Evolutionary conservation across 2,797 vertebrate species (phyloP).

Genomic region (Tauraco hartlaubi): DNA sequence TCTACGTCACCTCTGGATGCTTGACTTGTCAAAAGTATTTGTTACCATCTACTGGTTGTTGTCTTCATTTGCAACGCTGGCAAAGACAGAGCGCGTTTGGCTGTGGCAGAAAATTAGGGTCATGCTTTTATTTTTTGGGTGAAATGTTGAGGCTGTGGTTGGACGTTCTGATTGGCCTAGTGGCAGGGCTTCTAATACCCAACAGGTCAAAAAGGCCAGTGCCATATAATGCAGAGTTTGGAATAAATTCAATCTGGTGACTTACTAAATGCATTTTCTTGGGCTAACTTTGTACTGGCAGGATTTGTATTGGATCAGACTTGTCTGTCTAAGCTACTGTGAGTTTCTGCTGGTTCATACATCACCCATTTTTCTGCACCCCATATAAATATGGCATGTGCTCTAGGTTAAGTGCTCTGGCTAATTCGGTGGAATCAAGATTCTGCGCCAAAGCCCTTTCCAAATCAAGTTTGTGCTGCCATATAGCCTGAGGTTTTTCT

Average conservation of each 20-base stretch:
- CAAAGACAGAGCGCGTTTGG: background rate
- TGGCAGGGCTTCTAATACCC: background rate
- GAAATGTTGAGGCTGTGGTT: background rate
- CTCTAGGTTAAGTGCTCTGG: background rate
- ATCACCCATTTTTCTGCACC: background rate
- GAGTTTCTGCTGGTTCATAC: background rate
- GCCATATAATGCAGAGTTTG: background rate
- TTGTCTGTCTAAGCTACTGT: background rate
- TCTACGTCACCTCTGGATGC: background rate
- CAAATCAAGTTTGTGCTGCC: background rate
- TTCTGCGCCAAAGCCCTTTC: background rate
- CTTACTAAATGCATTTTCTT: background rate
- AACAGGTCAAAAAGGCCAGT: background rate
- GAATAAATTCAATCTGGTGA: background rate
- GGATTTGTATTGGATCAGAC: background rate
- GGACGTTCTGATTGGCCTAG: background rate
- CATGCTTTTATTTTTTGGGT: background rate
- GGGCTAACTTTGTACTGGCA: background rate
- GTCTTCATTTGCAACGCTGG: background rate
- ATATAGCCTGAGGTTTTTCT: background rate
- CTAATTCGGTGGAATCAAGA: background rate
- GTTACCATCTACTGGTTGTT: background rate
- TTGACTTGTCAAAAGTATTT: background rate
- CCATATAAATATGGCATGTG: background rate
- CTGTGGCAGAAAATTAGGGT: background rate